These are phyloP conservation scores for Burhinus bistriatus DNA, from an alignment of 2,113 vertebrate species.

Conservation along the genomic window DNA sequence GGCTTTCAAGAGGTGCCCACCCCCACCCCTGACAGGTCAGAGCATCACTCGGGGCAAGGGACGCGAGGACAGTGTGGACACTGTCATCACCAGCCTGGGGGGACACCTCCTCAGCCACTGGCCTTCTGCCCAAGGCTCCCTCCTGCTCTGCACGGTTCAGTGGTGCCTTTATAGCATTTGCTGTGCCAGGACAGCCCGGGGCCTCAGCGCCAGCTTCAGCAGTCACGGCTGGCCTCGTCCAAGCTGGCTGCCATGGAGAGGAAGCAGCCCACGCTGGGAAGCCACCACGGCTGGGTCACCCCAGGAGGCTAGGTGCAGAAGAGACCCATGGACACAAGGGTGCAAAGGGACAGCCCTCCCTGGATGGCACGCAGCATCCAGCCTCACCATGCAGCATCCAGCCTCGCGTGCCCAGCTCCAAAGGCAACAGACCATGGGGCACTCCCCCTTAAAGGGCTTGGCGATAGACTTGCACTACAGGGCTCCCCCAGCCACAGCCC, in stretches of 20 bases:
- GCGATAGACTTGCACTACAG: background rate
- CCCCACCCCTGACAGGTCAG: background rate
- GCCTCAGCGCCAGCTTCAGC: background rate
- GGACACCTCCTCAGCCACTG: background rate
- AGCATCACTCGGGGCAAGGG: background rate
- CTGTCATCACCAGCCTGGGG: background rate
- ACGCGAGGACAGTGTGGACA: fast-evolving
- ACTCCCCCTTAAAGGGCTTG: too few relatives aligned
- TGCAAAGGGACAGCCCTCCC: background rate
- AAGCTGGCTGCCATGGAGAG: background rate
- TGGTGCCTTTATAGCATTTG: background rate
- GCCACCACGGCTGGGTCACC: background rate
- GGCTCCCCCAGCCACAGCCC: background rate
- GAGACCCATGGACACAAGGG: fast-evolving
- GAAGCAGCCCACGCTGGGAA: background rate
- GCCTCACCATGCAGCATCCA: fast-evolving
- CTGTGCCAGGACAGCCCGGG: constrained; percentile 18
- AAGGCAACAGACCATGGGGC: background rate
- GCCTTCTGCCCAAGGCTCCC: constrained; percentile 25
- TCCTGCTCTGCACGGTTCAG: constrained; percentile 42
- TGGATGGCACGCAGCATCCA: background rate
- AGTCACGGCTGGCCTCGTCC: background rate
- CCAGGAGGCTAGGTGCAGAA: background rate
- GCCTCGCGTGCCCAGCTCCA: fast-evolving
- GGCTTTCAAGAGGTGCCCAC: background rate